These are phyloP conservation scores for Stratiomys singularior DNA, from an alignment of 2,888 invertebrate genomes.

Conservation along the genomic window DNA sequence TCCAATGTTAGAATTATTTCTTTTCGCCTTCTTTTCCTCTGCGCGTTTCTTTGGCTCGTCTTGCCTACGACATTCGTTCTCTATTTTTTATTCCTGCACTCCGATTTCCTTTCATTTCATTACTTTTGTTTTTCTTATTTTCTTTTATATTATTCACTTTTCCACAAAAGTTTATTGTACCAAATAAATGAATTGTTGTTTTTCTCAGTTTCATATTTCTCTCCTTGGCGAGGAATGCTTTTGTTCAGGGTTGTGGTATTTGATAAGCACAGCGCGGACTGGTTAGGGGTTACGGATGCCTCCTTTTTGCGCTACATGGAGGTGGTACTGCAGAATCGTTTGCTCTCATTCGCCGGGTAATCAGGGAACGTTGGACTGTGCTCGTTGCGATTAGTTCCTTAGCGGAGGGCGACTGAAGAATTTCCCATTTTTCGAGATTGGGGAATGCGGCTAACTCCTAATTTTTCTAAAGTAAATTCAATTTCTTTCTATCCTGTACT, in stretches of 20 bases:
- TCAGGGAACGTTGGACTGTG: too few relatives aligned
- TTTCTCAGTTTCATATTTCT: conserved; percentile 40
- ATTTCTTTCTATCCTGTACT: too few relatives aligned
- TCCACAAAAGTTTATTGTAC: conserved; percentile 54
- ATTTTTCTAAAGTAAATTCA: too few relatives aligned
- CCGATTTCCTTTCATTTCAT: conserved; percentile 49
- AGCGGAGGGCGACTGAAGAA: too few relatives aligned
- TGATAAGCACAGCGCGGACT: not conserved
- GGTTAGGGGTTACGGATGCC: not conserved
- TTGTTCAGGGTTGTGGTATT: conserved; percentile 7
- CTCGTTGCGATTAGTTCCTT: too few relatives aligned
- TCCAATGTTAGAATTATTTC: conserved; percentile 50
- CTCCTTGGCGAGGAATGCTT: conserved; percentile 7
- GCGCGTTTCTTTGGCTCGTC: conserved; percentile 46
- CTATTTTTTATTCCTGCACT: conserved; percentile 49
- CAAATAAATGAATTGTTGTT: conserved; percentile 50
- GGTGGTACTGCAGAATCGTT: too few relatives aligned
- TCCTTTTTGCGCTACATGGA: not conserved
- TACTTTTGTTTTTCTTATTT: conserved; percentile 52
- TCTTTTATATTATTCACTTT: conserved; percentile 51
- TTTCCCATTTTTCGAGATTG: too few relatives aligned
- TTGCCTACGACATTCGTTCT: conserved; percentile 45
- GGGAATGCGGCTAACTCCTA: too few relatives aligned
- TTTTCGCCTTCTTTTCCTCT: conserved; percentile 44
- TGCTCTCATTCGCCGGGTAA: too few relatives aligned